Evolutionary conservation across 2,113 vertebrate genomes (phyloP).

Genomic region (Myrmecobius fasciatus): DNA sequence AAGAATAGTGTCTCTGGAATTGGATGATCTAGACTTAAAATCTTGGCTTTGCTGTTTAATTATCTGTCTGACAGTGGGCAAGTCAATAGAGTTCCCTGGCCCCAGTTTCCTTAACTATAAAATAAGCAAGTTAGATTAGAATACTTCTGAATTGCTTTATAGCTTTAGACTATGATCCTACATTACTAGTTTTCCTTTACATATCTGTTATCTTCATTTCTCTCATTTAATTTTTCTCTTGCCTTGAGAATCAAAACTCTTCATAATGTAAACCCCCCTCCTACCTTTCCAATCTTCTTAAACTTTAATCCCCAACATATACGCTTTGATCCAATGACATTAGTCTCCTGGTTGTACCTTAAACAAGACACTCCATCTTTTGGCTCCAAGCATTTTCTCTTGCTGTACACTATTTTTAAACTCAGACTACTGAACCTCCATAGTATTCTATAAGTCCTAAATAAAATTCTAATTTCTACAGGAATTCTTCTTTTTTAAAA

Average conservation of each 20-base stretch:
- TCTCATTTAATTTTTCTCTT: constrained; percentile 19
- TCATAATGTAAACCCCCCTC: neutral
- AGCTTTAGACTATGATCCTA: neutral
- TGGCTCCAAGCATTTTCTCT: neutral
- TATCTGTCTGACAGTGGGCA: neutral
- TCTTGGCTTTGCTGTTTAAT: neutral
- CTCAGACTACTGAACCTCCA: neutral
- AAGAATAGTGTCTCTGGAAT: neutral
- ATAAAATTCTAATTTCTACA: neutral
- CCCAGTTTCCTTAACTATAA: neutral
- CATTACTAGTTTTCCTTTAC: constrained; percentile 10
- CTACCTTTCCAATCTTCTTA: neutral
- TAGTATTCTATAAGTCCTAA: neutral
- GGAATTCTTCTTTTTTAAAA: neutral
- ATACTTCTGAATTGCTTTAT: neutral
- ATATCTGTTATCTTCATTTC: constrained; percentile 1
- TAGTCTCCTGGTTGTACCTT: neutral
- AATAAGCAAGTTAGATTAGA: neutral
- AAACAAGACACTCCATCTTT: neutral
- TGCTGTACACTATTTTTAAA: neutral
- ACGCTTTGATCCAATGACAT: neutral
- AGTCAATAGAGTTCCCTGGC: neutral
- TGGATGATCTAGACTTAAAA: neutral
- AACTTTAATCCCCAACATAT: neutral
- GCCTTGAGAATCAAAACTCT: neutral